A percentile compares a stretch with the other conserved stretches of the same genome.
Conservation (phyloP, 1,140 invertebrate genomes). For the Drosophila aff. region DNA sequence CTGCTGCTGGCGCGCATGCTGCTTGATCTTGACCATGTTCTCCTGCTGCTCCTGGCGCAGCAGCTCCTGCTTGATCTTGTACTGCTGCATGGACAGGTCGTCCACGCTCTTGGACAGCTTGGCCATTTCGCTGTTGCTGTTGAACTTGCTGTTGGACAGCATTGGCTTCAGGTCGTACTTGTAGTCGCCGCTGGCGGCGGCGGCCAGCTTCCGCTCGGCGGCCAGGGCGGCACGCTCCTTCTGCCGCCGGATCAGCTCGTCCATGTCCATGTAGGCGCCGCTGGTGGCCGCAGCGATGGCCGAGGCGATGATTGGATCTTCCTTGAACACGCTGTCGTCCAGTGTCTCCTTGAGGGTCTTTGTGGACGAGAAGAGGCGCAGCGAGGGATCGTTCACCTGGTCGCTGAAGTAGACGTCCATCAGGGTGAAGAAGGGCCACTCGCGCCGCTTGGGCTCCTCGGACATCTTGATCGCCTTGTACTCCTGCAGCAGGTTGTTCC, state of each 20-base stretch:
- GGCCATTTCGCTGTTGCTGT: constrained; percentile 75
- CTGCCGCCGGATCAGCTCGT: constrained; percentile 76
- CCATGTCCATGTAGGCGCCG: constrained; percentile 84
- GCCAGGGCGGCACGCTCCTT: constrained; percentile 76
- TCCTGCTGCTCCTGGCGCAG: constrained; percentile 79
- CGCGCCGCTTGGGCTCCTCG: constrained; percentile 84
- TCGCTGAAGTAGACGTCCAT: constrained; percentile 85
- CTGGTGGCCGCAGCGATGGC: constrained; percentile 83
- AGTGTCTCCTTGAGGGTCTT: constrained; percentile 84
- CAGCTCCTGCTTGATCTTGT: constrained; percentile 72
- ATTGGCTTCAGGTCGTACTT: constrained; percentile 81
- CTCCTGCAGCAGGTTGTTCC: constrained; percentile 85
- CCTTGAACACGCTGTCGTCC: constrained; percentile 84
- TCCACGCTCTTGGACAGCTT: constrained; percentile 82
- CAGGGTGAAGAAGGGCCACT: constrained; percentile 84
- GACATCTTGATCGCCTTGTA: constrained; percentile 85
- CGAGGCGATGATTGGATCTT: constrained; percentile 84
- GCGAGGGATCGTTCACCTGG: constrained; percentile 84
- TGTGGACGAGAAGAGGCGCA: constrained; percentile 83
- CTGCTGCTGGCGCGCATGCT: constrained; percentile 76
- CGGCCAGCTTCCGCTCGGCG: constrained; percentile 71
- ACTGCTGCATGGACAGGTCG: constrained; percentile 78
- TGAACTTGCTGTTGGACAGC: constrained; percentile 76
- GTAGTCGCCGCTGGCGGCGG: constrained; percentile 70
- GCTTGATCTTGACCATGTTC: constrained; percentile 80